Percentiles rank a stretch among this genome's conserved stretches.
phyloP scores from a whole-genome alignment of 1,140 invertebrate genomes.

The Panagrolaimus sp. region DNA sequence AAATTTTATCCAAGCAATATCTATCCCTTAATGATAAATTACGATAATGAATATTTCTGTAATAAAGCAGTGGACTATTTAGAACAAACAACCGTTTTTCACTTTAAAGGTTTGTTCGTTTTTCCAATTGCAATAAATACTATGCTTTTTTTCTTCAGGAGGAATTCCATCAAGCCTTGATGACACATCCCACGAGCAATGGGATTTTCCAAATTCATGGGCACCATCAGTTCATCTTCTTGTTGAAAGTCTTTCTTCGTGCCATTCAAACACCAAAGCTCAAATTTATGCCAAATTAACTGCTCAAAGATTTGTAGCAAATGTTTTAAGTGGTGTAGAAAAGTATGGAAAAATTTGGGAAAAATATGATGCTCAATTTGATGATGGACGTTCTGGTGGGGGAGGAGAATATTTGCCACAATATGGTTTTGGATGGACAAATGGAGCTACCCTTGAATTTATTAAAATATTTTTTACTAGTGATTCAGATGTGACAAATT shows the following conservation, averaged over 20 bases:
- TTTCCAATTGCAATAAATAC: slow-evolving; percentile 27
- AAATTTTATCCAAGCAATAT: slow-evolving; percentile 76
- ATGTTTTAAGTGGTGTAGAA: slow-evolving; percentile 73
- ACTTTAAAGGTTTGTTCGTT: slow-evolving; percentile 24
- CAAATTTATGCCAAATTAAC: slow-evolving; percentile 27
- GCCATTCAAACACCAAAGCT: slow-evolving; percentile 26
- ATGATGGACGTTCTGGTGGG: too few species aligned
- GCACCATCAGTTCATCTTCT: slow-evolving; percentile 51
- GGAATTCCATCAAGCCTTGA: slow-evolving; percentile 76
- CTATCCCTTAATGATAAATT: slow-evolving; percentile 73
- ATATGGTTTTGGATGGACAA: too few species aligned
- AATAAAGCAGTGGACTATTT: slow-evolving; percentile 61
- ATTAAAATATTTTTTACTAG: too few species aligned
- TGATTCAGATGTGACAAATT: too few species aligned
- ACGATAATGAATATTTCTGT: slow-evolving; percentile 65
- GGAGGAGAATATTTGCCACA: too few species aligned
- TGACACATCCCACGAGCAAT: slow-evolving; percentile 74
- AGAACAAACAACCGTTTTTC: slow-evolving; percentile 69
- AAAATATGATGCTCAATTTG: slow-evolving; percentile 67
- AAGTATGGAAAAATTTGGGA: slow-evolving; percentile 73
- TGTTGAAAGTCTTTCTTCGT: slow-evolving; percentile 62
- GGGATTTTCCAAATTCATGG: slow-evolving; percentile 81
- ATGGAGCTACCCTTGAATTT: too few species aligned
- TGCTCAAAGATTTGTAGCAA: slow-evolving; percentile 67
- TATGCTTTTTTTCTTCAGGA: slow-evolving; percentile 54